A percentile compares a stretch with the other conserved stretches of the same genome.
Conservation (phyloP, 1,140 invertebrate species). For the Lutraria rhynchaena region DNA sequence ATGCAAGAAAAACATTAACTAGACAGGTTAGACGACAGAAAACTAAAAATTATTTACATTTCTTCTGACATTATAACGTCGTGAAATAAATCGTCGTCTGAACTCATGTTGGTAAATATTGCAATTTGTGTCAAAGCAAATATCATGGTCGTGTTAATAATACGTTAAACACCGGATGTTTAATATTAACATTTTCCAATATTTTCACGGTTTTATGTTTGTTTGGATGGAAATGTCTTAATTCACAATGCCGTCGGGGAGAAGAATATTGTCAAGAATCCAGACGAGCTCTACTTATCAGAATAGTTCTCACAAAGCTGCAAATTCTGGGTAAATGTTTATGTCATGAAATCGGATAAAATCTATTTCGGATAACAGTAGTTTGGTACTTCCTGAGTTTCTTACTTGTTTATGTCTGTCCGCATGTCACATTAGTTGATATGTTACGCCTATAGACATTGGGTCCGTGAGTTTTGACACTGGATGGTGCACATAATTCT, state of each 20-base stretch:
- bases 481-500: no score
- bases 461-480: no score
- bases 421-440: no score
- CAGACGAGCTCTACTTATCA: slow-evolving; percentile 72
- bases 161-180: slow-evolving; percentile 11
- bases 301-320: slow-evolving; percentile 67
- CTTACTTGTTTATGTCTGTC: no score
- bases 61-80: slow-evolving; percentile 52
- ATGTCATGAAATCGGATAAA: slow-evolving; percentile 8
- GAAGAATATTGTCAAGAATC: slow-evolving; percentile 76
- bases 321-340: slow-evolving; percentile 56
- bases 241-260: slow-evolving; percentile 73
- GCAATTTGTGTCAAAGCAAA: not conserved
- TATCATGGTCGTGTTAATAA: not conserved
- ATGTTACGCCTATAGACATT: no score
- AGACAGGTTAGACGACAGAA: no score
- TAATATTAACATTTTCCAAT: no score
- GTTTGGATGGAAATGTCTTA: slow-evolving; percentile 1
- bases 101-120: not conserved
- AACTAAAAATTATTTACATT: slow-evolving; percentile 30
- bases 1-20: no score
- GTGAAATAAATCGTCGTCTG: slow-evolving; percentile 45
- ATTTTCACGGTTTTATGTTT: slow-evolving; percentile 4
- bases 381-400: no score
- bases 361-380: not conserved